These are phyloP conservation scores for Corynorhinus townsendii DNA, from an alignment of 2,113 vertebrate genomes.

Conservation along the genomic window DNA sequence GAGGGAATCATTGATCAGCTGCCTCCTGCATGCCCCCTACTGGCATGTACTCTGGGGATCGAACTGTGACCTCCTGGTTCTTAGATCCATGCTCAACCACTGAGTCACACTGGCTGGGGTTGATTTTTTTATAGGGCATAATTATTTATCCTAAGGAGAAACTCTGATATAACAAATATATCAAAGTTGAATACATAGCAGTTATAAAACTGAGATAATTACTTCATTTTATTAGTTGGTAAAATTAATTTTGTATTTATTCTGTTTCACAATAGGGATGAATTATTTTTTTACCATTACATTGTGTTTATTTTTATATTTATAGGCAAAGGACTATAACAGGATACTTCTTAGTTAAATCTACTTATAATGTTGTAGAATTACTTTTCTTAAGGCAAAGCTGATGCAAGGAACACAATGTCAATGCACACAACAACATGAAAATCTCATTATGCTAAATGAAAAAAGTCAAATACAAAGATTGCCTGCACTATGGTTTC, in stretches of 20 bases:
- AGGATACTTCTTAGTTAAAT: not conserved
- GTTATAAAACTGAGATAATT: conserved; percentile 1
- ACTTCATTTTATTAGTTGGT: conserved; percentile 19
- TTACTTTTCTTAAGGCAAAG: not conserved
- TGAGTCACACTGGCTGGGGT: too few species aligned
- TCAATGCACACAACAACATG: not conserved
- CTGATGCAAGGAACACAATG: not conserved
- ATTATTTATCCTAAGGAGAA: conserved; percentile 35
- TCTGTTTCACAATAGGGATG: not conserved
- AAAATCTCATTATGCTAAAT: not conserved
- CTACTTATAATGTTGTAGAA: not conserved
- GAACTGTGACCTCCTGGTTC: too few species aligned
- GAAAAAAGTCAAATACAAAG: not conserved
- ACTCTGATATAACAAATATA: not conserved
- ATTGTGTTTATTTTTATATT: not conserved
- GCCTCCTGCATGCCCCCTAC: too few species aligned
- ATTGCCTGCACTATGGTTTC: not conserved
- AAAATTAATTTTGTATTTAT: conserved; percentile 13
- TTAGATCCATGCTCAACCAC: too few species aligned
- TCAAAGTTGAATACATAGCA: not conserved
- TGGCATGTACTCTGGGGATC: too few species aligned
- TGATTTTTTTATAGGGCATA: not conserved
- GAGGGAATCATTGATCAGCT: too few species aligned
- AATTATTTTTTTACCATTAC: not conserved
- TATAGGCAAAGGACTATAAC: not conserved